Conservation (phyloP, 2,113 vertebrate species). For the Myiozetetes cayanensis region DNA sequence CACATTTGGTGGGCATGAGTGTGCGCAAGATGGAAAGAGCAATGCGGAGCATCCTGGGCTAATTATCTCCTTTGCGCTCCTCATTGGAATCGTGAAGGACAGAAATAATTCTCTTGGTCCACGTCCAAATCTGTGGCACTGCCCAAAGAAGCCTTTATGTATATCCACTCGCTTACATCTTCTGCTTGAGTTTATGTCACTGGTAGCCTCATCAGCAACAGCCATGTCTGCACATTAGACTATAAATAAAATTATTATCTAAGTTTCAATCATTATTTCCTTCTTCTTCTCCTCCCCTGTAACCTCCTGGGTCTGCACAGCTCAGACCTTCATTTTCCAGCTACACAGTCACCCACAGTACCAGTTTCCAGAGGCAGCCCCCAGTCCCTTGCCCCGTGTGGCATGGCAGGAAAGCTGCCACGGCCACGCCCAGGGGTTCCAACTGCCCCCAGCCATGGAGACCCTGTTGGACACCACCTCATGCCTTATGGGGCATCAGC, state of each 20-base stretch:
- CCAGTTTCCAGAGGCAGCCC: not conserved
- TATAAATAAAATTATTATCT: slow-evolving; percentile 71
- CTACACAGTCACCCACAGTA: not conserved
- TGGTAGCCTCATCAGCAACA: slow-evolving; percentile 66
- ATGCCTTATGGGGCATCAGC: not conserved
- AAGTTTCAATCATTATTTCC: slow-evolving; percentile 6
- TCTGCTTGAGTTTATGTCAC: slow-evolving; percentile 75
- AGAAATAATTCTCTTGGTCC: slow-evolving; percentile 73
- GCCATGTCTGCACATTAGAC: slow-evolving; percentile 62
- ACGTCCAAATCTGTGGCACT: slow-evolving; percentile 67
- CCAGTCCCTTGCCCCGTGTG: accelerated
- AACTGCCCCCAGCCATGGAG: not conserved
- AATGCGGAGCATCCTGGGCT: slow-evolving; percentile 68
- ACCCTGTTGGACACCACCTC: not conserved
- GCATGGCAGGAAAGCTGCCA: not conserved
- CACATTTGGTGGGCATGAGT: slow-evolving; percentile 81
- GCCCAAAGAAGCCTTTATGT: slow-evolving; percentile 66
- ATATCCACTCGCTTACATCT: slow-evolving; percentile 73
- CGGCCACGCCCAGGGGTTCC: accelerated
- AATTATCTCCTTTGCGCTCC: slow-evolving; percentile 87
- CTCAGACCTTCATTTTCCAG: not conserved
- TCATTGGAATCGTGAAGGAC: slow-evolving; percentile 69
- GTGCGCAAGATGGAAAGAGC: slow-evolving; percentile 75
- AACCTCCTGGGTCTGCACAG: not conserved
- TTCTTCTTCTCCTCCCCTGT: not conserved